Evolutionary conservation across 2,888 invertebrate species (phyloP).

Genomic region (Steromphala cineraria): DNA sequence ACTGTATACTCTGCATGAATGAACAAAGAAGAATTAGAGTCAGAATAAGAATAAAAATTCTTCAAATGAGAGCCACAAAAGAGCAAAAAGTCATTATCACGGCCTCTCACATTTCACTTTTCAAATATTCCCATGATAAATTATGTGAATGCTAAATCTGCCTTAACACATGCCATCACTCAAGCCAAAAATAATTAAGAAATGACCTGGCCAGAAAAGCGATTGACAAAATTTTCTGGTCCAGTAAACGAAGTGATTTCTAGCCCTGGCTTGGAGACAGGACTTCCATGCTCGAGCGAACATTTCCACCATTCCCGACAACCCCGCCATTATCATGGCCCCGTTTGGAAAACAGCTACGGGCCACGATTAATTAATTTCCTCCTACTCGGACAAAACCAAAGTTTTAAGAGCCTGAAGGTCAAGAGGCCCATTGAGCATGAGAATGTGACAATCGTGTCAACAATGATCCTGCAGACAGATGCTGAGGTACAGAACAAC

Average conservation of each 20-base stretch:
- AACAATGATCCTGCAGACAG: conserved; percentile 14
- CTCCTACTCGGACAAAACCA: conserved; percentile 18
- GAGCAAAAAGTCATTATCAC: not conserved
- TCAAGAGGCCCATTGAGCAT: conserved; percentile 12
- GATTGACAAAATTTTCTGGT: conserved; percentile 16
- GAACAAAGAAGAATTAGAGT: not conserved
- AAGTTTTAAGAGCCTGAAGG: conserved; percentile 14
- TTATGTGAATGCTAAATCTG: conserved; percentile 4
- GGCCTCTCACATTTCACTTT: not conserved
- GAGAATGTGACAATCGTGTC: not conserved
- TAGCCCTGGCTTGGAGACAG: not conserved
- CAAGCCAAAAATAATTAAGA: conserved; percentile 19
- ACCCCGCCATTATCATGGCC: not conserved
- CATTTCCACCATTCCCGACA: conserved; percentile 13
- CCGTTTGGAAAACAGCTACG: conserved; percentile 26
- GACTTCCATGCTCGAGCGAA: not conserved
- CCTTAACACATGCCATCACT: conserved; percentile 8
- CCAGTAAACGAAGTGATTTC: conserved; percentile 13
- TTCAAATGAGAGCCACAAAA: not conserved
- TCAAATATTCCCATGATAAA: conserved; percentile 11
- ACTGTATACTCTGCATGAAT: not conserved
- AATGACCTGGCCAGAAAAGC: conserved; percentile 11
- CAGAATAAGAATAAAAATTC: not conserved
- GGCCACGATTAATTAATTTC: conserved; percentile 30
- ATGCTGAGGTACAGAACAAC: conserved; percentile 11